A percentile compares a stretch with the other conserved stretches of the same genome.
phyloP scores from a whole-genome alignment of 2,888 invertebrate species.

The Chaitophorus viminalis region DNA sequence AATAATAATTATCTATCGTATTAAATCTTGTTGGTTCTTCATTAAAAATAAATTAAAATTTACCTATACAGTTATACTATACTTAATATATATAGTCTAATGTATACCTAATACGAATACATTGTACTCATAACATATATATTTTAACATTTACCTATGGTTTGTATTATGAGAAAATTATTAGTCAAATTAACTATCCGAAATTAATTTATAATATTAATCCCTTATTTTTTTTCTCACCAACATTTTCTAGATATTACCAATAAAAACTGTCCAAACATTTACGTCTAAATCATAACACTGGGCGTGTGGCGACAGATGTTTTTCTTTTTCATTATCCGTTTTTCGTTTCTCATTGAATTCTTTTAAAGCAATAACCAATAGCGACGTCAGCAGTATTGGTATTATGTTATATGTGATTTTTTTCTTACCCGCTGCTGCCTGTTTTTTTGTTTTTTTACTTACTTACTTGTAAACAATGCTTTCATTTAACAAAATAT shows the following conservation, averaged over 20 bases:
- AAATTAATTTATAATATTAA: neutral
- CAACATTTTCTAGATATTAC: conserved; percentile 12
- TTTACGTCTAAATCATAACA: conserved; percentile 36
- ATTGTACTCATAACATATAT: no score
- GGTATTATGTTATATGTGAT: conserved; percentile 17
- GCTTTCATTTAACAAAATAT: neutral
- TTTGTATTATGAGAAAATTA: no score
- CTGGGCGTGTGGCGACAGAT: neutral
- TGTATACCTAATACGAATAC: no score
- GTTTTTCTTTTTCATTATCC: conserved; percentile 25
- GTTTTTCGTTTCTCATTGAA: neutral
- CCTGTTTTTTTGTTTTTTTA: neutral
- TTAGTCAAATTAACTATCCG: neutral
- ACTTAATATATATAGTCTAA: no score
- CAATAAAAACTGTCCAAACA: conserved; percentile 40
- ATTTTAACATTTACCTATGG: no score
- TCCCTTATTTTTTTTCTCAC: neutral
- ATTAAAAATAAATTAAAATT: no score
- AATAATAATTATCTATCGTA: neutral
- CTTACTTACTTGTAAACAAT: neutral
- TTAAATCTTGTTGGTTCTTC: no score
- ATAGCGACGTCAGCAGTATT: conserved; percentile 20
- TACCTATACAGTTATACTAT: no score
- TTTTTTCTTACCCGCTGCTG: neutral
- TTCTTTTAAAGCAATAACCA: conserved; percentile 26